phyloP scores from a whole-genome alignment of 1,140 invertebrate genomes.

The Drosophila truncata region DNA sequence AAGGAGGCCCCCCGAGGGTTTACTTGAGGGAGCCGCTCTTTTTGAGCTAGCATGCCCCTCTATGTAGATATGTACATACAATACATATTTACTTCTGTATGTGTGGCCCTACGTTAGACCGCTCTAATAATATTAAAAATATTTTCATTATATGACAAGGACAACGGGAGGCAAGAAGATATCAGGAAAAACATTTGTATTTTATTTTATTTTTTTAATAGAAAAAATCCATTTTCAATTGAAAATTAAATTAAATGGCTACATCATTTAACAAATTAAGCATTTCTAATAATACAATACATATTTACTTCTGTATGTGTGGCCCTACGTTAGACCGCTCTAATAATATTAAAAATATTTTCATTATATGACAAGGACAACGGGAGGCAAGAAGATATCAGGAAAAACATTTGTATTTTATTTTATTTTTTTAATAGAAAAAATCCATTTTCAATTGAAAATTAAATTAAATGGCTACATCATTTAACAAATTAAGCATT shows the following conservation, averaged over 20 bases:
- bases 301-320: not conserved
- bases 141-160: slow-evolving; percentile 65
- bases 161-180: slow-evolving; percentile 1
- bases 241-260: too few species aligned
- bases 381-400: not conserved
- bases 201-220: not conserved
- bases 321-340: slow-evolving; percentile 45
- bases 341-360: slow-evolving; percentile 80
- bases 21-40: slow-evolving; percentile 1
- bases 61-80: slow-evolving; percentile 12
- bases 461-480: too few species aligned
- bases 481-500: too few species aligned
- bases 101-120: slow-evolving; percentile 38
- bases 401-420: not conserved
- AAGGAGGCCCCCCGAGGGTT: slow-evolving; percentile 12
- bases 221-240: too few species aligned
- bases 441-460: too few species aligned
- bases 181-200: not conserved
- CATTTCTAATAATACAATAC: too few species aligned
- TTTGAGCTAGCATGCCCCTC: not conserved
- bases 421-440: not conserved
- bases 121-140: slow-evolving; percentile 76
- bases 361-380: slow-evolving; percentile 53
- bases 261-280: too few species aligned
- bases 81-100: not conserved